Conservation (phyloP, 2,113 vertebrate species). For the Leucopsar rothschildi region DNA sequence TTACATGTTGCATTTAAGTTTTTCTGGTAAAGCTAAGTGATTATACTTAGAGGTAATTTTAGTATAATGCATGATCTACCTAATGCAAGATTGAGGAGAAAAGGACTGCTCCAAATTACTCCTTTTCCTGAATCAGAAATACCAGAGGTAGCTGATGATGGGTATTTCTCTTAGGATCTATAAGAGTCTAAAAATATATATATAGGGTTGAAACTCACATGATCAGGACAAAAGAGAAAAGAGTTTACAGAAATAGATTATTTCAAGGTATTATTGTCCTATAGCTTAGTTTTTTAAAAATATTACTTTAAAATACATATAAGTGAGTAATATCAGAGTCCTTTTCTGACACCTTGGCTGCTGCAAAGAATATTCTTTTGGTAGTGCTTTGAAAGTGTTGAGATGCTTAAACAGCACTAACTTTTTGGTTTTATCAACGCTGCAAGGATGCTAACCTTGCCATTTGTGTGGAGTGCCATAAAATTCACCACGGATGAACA, state of each 20-base stretch:
- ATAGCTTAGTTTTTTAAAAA: not conserved
- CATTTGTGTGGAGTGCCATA: not conserved
- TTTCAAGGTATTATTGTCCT: not conserved
- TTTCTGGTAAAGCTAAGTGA: not conserved
- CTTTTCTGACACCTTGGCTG: not conserved
- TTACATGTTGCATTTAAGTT: not conserved
- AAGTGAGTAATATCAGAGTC: not conserved
- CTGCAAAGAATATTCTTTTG: not conserved
- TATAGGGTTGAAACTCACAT: not conserved
- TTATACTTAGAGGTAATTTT: not conserved
- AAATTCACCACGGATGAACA: not conserved
- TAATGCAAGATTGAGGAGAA: not conserved
- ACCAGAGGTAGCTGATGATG: not conserved
- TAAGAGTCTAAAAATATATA: not conserved
- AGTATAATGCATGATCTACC: not conserved
- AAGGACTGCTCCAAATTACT: not conserved
- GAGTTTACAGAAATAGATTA: not conserved
- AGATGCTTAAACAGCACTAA: not conserved
- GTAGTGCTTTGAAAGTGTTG: not conserved
- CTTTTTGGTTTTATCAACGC: not conserved
- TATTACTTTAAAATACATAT: not conserved
- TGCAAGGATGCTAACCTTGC: not conserved
- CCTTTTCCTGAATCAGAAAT: not conserved
- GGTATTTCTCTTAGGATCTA: not conserved
- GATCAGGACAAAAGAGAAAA: not conserved